phyloP scores from a whole-genome alignment of 2,888 invertebrate genomes.

The Agelastica alni region DNA sequence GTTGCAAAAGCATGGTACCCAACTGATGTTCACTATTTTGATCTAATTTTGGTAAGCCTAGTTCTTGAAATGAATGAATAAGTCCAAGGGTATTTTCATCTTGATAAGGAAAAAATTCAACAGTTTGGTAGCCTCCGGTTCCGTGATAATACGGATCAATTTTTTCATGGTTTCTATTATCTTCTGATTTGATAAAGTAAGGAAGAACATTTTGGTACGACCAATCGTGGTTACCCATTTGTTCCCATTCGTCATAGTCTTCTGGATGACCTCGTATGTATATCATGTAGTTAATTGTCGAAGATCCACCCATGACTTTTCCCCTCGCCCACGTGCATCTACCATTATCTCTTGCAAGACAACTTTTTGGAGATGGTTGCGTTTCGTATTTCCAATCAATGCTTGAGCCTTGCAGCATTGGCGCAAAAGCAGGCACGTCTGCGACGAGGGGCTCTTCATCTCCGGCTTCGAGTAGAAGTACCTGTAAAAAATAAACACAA shows the following conservation, averaged over 20 bases:
- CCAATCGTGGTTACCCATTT: conserved; percentile 67
- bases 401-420: conserved; percentile 63
- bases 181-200: conserved; percentile 71
- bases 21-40: conserved; percentile 63
- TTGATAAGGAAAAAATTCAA: conserved; percentile 67
- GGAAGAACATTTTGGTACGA: conserved; percentile 67
- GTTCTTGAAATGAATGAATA: conserved; percentile 65
- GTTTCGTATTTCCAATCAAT: conserved; percentile 75
- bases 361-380: conserved; percentile 65
- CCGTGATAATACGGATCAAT: conserved; percentile 64
- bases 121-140: conserved; percentile 66
- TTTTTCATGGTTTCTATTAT: conserved; percentile 62
- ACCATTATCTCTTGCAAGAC: conserved; percentile 62
- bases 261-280: conserved; percentile 64
- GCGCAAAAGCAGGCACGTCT: conserved; percentile 68
- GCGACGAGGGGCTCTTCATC: conserved; percentile 69
- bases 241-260: conserved; percentile 70
- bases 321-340: conserved; percentile 67
- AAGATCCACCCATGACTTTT: conserved; percentile 70
- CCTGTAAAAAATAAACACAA: conserved; percentile 52
- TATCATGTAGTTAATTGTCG: conserved; percentile 70
- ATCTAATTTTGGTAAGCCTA: conserved; percentile 64
- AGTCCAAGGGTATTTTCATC: conserved; percentile 64
- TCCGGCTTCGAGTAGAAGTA: conserved; percentile 69
- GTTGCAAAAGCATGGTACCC: conserved; percentile 66